These are phyloP conservation scores for Trematomus loennbergii DNA, from an alignment of 2,113 vertebrate genomes.

Conservation along the genomic window DNA sequence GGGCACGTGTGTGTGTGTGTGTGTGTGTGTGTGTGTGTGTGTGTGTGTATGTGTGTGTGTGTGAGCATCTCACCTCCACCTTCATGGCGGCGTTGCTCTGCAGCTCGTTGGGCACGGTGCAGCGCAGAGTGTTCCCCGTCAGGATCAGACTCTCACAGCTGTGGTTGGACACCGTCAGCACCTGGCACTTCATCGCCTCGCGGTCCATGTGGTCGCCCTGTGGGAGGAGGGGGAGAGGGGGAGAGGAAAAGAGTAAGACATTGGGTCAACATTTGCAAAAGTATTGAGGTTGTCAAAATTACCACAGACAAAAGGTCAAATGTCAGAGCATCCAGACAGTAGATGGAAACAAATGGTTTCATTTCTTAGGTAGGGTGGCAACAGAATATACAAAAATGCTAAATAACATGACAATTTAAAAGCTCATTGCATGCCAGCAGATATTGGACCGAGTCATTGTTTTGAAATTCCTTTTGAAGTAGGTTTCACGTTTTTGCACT, in stretches of 20 bases:
- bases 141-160: constrained; percentile 92
- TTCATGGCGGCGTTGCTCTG: constrained; percentile 88
- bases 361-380: too few species aligned
- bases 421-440: too few species aligned
- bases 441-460: too few species aligned
- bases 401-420: too few species aligned
- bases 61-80: constrained; percentile 89
- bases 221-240: not conserved
- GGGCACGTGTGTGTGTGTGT: too few species aligned
- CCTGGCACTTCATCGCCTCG: constrained; percentile 96
- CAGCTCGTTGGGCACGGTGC: constrained; percentile 91
- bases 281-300: not conserved
- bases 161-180: constrained; percentile 95
- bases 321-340: not conserved
- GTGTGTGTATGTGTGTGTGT: not conserved
- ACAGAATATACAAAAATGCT: too few species aligned
- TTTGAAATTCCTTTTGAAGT: too few species aligned
- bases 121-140: constrained; percentile 90
- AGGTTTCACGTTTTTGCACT: too few species aligned
- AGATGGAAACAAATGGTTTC: too few species aligned
- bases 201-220: constrained; percentile 94
- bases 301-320: not conserved
- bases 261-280: not conserved
- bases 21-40: too few species aligned
- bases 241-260: not conserved